phyloP scores from a whole-genome alignment of 30 jellyfish, hydroid and myxozoan genomes.

The Nemopilema nomurai region DNA sequence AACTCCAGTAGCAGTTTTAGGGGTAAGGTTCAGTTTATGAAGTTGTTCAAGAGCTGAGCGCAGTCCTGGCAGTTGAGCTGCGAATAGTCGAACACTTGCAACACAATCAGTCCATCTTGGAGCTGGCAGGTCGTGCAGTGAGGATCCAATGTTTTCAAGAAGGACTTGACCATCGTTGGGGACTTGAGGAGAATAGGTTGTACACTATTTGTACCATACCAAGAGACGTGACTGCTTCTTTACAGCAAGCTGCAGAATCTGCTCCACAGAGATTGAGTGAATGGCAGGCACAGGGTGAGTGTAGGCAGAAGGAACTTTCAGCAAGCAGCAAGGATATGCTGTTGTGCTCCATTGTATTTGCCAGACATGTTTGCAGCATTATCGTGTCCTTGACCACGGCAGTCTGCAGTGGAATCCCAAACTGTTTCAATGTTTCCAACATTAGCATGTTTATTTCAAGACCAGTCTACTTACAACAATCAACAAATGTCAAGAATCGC shows the following conservation, averaged over 20 bases:
- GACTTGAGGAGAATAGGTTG: slow-evolving; percentile 56
- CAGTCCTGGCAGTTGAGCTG: slow-evolving; percentile 62
- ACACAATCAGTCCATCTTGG: slow-evolving; percentile 66
- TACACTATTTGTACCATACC: slow-evolving; percentile 43
- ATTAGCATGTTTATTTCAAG: slow-evolving; percentile 36
- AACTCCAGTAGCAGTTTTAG: slow-evolving; percentile 44
- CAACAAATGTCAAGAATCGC: slow-evolving; percentile 51
- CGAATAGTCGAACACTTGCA: slow-evolving; percentile 60
- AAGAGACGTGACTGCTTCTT: slow-evolving; percentile 53
- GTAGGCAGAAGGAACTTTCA: slow-evolving; percentile 37
- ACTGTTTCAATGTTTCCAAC: slow-evolving; percentile 25
- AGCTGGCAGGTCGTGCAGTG: slow-evolving; percentile 61
- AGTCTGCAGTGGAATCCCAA: slow-evolving; percentile 56
- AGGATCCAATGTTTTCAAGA: slow-evolving; percentile 29
- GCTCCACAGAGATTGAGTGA: slow-evolving; percentile 68
- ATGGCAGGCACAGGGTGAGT: slow-evolving; percentile 58
- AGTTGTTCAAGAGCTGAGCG: slow-evolving; percentile 39
- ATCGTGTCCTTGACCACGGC: slow-evolving; percentile 75
- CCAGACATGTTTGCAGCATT: slow-evolving; percentile 75
- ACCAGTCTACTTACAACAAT: slow-evolving; percentile 64
- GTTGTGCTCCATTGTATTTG: slow-evolving; percentile 66
- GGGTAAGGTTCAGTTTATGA: slow-evolving; percentile 48
- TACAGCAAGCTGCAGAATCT: slow-evolving; percentile 59
- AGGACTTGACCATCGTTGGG: slow-evolving; percentile 45
- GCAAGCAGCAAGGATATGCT: slow-evolving; percentile 44